Percentiles rank a stretch among this genome's conserved stretches.
Evolutionary conservation across 2,113 vertebrate genomes (phyloP).

Genomic region (Misgurnus mizolepis): DNA sequence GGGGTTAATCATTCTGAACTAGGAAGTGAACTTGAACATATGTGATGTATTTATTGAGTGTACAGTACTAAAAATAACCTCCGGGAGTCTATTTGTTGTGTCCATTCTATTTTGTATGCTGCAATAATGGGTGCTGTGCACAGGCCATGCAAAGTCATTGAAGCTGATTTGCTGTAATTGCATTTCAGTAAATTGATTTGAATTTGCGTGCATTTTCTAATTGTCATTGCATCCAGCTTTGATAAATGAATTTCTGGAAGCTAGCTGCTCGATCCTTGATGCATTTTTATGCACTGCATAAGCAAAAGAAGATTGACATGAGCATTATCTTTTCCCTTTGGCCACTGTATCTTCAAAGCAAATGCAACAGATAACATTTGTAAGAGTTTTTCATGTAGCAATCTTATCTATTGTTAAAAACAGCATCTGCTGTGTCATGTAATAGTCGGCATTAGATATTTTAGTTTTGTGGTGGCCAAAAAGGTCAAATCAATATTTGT

Average conservation of each 20-base stretch:
- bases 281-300: background rate
- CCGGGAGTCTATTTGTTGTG: conserved; percentile 3
- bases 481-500: background rate
- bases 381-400: background rate
- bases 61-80: background rate
- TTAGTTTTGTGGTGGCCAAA: background rate
- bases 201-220: conserved; percentile 42
- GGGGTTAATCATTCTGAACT: too few species aligned
- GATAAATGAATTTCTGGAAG: conserved; percentile 43
- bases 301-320: background rate
- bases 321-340: conserved; percentile 12
- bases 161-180: conserved; percentile 41
- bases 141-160: conserved; percentile 36
- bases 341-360: background rate
- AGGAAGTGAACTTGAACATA: background rate
- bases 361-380: conserved; percentile 5
- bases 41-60: background rate
- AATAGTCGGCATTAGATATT: background rate
- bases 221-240: conserved; percentile 40
- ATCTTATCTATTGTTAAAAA: background rate
- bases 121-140: conserved; percentile 35
- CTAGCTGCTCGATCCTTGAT: conserved; percentile 25
- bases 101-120: conserved; percentile 26
- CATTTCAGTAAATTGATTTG: conserved; percentile 44
- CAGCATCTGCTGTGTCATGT: background rate